phyloP scores from a whole-genome alignment of 1,140 invertebrate species.

The Semibalanus balanoides region DNA sequence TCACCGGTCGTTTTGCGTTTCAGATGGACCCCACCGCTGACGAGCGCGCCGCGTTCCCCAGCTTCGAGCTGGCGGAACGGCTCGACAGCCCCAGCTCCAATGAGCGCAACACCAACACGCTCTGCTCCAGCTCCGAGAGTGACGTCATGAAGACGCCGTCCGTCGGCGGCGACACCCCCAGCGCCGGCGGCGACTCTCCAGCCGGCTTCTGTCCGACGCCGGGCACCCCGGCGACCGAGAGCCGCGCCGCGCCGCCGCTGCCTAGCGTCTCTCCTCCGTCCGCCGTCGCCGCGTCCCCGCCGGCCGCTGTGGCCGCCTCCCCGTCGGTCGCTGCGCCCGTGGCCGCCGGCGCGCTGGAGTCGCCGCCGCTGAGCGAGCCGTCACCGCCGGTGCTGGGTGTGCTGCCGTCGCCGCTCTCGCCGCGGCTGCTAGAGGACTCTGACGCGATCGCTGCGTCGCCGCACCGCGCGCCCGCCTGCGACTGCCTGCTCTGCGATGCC shows the following conservation, averaged over 20 bases:
- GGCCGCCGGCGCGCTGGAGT: neutral
- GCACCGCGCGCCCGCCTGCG: neutral
- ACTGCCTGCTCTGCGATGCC: neutral
- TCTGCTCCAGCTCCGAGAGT: conserved; percentile 1
- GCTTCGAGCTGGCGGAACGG: neutral
- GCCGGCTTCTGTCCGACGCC: neutral
- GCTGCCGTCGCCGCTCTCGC: neutral
- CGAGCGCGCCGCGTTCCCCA: neutral
- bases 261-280: neutral
- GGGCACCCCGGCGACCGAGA: neutral
- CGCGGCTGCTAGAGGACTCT: neutral
- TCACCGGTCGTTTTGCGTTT: neutral
- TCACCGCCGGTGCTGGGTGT: neutral
- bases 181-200: neutral
- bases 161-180: neutral
- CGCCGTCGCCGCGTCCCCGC: neutral
- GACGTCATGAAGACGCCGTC: conserved; percentile 4
- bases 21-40: neutral
- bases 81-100: neutral
- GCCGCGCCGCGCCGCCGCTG: neutral
- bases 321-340: neutral
- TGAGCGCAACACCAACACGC: conserved; percentile 6
- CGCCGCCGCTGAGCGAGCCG: no score
- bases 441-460: neutral
- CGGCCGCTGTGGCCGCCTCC: neutral